phyloP scores from a whole-genome alignment of 2,888 invertebrate genomes.

The Masnerella sp. region DNA sequence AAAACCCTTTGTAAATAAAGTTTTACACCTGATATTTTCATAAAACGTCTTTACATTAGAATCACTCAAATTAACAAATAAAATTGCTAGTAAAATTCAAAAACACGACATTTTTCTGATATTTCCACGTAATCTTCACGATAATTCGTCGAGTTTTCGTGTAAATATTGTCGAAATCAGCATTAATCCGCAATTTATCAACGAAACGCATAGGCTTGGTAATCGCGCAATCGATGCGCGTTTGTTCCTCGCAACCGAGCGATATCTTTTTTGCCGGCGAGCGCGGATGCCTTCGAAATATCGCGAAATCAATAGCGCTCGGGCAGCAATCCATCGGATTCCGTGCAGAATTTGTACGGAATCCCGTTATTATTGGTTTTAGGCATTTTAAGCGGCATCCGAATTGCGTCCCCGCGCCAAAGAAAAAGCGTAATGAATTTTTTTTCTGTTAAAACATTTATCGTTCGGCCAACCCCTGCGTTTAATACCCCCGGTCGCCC shows the following conservation, averaged over 20 bases:
- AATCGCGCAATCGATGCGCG: slow-evolving; percentile 28
- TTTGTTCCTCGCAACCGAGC: slow-evolving; percentile 25
- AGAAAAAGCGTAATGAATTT: slow-evolving; percentile 43
- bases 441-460: slow-evolving; percentile 54
- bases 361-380: slow-evolving; percentile 48
- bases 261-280: slow-evolving; percentile 19
- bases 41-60: too few relatives aligned
- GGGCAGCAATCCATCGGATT: slow-evolving; percentile 29
- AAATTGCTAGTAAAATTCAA: too few relatives aligned
- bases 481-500: slow-evolving; percentile 33
- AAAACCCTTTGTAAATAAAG: too few relatives aligned
- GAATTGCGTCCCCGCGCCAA: slow-evolving; percentile 12
- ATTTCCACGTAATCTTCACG: too few relatives aligned
- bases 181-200: too few relatives aligned
- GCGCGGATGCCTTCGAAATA: slow-evolving; percentile 22
- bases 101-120: too few relatives aligned
- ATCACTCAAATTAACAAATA: too few relatives aligned
- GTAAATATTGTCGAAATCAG: too few relatives aligned
- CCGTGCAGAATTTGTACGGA: slow-evolving; percentile 37
- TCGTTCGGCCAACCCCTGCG: slow-evolving; percentile 43
- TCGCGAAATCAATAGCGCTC: slow-evolving; percentile 31
- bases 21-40: too few relatives aligned
- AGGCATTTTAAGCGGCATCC: slow-evolving; percentile 22
- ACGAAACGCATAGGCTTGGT: too few relatives aligned
- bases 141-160: too few relatives aligned